Base-by-base conservation (phyloP, 2,113 vertebrate genomes). In the Brachyhypopomus gauderio region DNA sequence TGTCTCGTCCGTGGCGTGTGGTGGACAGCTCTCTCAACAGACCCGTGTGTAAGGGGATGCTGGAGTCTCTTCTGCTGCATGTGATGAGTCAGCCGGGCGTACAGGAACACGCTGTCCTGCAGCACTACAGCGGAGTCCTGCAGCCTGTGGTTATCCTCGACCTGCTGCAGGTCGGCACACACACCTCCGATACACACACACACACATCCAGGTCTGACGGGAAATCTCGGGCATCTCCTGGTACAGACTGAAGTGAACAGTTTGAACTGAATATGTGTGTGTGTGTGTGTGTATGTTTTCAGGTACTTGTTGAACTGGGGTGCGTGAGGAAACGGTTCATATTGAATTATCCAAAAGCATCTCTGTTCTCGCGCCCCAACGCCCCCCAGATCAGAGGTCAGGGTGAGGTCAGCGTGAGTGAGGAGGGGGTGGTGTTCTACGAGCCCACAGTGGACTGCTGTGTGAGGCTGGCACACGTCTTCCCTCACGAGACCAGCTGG, bases 11-110 rank as follows among this genome's bases (percentile, higher is more conserved):
- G 0, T 99, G 98, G 98, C 93, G 98, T 36, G 89, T 95, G 0
- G 96, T 98, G 79, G 97, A 99, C 0, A 95, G 98, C 14, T 94
- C 86, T 0, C 86, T 99, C 85, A 99, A 99, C 86, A 88, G 88
- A 9, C 91, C 94, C 0, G 97, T 97, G 90, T 97, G 95, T 76
- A 99, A 99, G 78, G 97, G 97, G 7, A 97, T 99, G 95, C 88
- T 99, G 93, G 98, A 99, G 78, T 95, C 93, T 0, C 16, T 98
- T 77, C 92, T 99, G 0, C 93, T 92, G 82, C 96, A 98, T 87
- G 75, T 99, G 91, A 99, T 99, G 97, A 93, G 87, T 0, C 90
- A 86, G 58, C 98, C 98, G 0, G 97, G 96, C 0, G 3, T 98
- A 36, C 92, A 94, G 0, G 93, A 96, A 88, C 85, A 85, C 0